Evolutionary conservation across 2,797 vertebrate species (phyloP).

Genomic region (Pseudochirops corinnae): DNA sequence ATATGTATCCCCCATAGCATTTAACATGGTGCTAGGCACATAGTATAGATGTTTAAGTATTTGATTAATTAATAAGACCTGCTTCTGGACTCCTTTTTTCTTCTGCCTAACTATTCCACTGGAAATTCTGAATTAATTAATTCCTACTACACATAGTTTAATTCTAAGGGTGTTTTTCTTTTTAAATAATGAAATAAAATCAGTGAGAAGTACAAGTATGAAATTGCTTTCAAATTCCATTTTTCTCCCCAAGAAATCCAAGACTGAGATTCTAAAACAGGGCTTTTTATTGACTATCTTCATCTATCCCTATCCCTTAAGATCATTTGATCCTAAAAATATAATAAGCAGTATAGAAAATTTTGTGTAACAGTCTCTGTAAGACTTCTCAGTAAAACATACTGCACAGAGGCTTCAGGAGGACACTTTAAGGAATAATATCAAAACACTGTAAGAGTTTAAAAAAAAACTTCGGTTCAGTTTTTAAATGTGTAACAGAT

Average conservation of each 20-base stretch:
- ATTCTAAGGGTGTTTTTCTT: not conserved
- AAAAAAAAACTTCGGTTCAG: constrained; percentile 37
- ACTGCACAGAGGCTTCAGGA: not conserved
- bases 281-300: not conserved
- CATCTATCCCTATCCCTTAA: constrained; percentile 12
- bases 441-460: constrained; percentile 25
- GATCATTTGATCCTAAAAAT: constrained; percentile 43
- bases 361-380: constrained; percentile 8
- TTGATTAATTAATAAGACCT: not conserved
- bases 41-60: constrained; percentile 6
- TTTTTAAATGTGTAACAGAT: constrained; percentile 55
- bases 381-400: constrained; percentile 2
- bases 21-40: not conserved
- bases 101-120: not conserved
- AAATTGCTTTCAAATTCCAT: constrained; percentile 28
- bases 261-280: constrained; percentile 34
- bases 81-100: not conserved
- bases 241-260: not conserved
- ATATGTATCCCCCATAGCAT: not conserved
- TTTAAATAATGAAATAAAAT: not conserved
- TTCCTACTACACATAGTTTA: not conserved
- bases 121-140: not conserved
- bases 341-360: constrained; percentile 27
- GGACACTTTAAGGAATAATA: constrained; percentile 4
- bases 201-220: not conserved